Percentiles rank a stretch among this genome's conserved stretches.
These are phyloP conservation scores for Lamprologus tigripictilis DNA, from an alignment of 2,113 vertebrate species.

Conservation along the genomic window DNA sequence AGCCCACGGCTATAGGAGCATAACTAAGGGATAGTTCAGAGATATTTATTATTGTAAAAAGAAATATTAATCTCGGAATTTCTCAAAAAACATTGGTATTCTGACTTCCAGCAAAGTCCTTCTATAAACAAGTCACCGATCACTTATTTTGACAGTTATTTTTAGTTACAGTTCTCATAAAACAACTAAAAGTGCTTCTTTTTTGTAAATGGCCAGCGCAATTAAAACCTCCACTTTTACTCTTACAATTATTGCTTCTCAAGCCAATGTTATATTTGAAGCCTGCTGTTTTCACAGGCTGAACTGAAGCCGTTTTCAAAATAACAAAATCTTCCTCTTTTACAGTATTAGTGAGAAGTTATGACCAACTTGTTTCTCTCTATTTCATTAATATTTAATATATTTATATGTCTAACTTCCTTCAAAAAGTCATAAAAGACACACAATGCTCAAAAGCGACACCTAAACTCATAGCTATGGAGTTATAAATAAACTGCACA, in stretches of 20 bases:
- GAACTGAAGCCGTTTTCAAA: background rate
- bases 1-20: rapidly evolving
- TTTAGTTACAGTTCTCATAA: background rate
- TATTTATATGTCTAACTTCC: background rate
- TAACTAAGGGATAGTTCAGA: background rate
- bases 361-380: background rate
- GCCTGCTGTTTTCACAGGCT: background rate
- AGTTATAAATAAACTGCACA: background rate
- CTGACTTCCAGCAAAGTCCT: background rate
- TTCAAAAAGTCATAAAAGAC: background rate
- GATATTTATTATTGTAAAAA: background rate
- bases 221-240: background rate
- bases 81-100: background rate
- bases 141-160: background rate
- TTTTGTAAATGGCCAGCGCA: background rate
- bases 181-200: background rate
- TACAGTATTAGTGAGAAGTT: background rate
- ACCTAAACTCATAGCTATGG: background rate
- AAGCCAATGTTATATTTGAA: background rate
- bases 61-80: background rate
- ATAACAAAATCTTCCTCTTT: background rate
- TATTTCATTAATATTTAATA: background rate
- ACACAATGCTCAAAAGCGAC: background rate
- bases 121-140: background rate
- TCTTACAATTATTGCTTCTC: background rate